These are phyloP conservation scores for Salticus scenicus DNA, from an alignment of 2,888 invertebrate genomes.

Conservation along the genomic window DNA sequence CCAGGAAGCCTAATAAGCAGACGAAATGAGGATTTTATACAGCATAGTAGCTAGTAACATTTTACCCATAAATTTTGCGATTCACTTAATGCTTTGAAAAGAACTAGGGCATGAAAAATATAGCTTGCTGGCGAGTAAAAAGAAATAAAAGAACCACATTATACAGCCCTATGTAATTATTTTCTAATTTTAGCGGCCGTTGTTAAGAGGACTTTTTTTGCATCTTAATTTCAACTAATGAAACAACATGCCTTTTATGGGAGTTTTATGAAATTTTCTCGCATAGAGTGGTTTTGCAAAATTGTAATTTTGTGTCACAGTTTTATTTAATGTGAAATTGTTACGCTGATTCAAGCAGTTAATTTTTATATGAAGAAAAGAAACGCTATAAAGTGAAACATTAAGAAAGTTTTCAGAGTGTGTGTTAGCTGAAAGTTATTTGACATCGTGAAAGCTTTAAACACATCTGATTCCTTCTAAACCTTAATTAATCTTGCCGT, in stretches of 20 bases:
- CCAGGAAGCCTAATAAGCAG: slow-evolving; percentile 1
- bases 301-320: neutral
- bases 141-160: slow-evolving; percentile 3
- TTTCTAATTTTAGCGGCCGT: neutral
- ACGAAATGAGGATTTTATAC: slow-evolving; percentile 12
- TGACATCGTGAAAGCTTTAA: too few species aligned
- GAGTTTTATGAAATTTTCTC: neutral
- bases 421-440: too few species aligned
- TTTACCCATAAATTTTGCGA: slow-evolving; percentile 3
- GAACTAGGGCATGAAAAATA: slow-evolving; percentile 10
- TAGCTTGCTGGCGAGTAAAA: neutral
- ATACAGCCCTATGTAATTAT: slow-evolving; percentile 1
- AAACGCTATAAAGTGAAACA: too few species aligned
- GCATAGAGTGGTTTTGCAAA: neutral
- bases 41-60: neutral
- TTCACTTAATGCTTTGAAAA: slow-evolving; percentile 6
- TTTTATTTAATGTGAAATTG: too few species aligned
- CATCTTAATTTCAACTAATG: neutral
- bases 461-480: too few species aligned
- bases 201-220: neutral
- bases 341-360: too few species aligned
- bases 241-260: neutral
- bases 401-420: too few species aligned
- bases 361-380: too few species aligned
- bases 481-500: too few species aligned